Evolutionary conservation across 2,888 invertebrate genomes (phyloP), one percentile per base, ranked within the genome.

Genomic region (Cataglyphis cursor): DNA sequence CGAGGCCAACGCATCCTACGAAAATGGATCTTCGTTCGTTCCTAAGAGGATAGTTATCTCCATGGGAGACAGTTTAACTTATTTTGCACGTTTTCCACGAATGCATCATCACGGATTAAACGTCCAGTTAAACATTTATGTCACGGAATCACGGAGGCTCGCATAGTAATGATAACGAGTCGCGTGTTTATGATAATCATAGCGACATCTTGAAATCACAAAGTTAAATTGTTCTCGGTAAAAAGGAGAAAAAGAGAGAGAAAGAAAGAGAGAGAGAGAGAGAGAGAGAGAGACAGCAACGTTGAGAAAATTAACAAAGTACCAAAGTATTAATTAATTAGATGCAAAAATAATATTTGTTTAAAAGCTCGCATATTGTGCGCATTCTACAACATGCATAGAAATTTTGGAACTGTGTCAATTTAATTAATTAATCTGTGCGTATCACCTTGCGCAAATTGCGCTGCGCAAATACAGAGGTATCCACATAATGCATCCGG

Each of bases 1-100:
- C 75, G 48, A 48, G 57, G 59, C 21, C 66, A 76, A 86, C 21
- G 80, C 68, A 76, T 66, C 64, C 31, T 51, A 48, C 41, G 65
- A 81, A 86, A 68, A 76, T 76, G 70, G 61, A 82, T 82, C 73
- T 75, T 62, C 54, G 74, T 62, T 48, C 41, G 8, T 12, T 59
- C 24, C 41, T 44, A 59, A 59, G 70, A 24, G 44, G 31, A 72
- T 70, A 70, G 70, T 72, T 80, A 72, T 24, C 44, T 80, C 21
- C 31, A 44, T 6, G 10, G 41, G 57, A 44, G 31, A 70, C 18
- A 15, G 41, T 57, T 66, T 57, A 41, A 59, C 41, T 59, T 78
- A 72, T 72, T 59, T 59, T 24, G 24, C 31, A 70, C 18, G 31
- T 70, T 78, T 41, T 24, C 59, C 44, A n/a, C 68, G 21, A 57